A percentile compares a stretch with the other conserved stretches of the same genome.
Evolutionary conservation across 2,113 vertebrate species (phyloP).

Genomic region (Motacilla tschutschensis): DNA sequence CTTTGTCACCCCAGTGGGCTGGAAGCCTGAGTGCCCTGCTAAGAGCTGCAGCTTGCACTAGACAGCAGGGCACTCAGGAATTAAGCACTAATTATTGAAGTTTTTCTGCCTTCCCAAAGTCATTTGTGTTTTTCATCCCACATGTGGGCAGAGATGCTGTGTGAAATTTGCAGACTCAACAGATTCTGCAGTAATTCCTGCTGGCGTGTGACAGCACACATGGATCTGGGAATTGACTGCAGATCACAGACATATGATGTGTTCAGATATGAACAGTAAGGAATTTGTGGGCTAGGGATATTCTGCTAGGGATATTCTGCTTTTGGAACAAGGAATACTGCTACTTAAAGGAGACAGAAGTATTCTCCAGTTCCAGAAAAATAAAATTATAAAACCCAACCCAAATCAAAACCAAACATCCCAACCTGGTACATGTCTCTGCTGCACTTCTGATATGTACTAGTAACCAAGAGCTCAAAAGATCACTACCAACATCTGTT

Average conservation of each 20-base stretch:
- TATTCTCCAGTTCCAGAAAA: background rate
- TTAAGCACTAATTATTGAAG: background rate
- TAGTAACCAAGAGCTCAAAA: background rate
- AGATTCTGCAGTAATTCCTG: background rate
- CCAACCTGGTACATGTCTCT: background rate
- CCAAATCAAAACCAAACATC: background rate
- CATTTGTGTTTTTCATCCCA: background rate
- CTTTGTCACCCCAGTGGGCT: background rate
- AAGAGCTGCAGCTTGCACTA: background rate
- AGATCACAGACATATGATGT: background rate
- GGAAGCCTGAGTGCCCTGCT: background rate
- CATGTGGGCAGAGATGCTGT: background rate
- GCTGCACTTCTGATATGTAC: background rate
- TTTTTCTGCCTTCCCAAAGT: background rate
- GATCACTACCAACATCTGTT: background rate
- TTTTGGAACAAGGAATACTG: background rate
- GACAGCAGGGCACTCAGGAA: background rate
- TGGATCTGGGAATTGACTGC: background rate
- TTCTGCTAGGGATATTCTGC: background rate
- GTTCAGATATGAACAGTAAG: background rate
- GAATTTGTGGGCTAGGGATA: background rate
- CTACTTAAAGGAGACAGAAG: background rate
- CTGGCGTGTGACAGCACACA: background rate
- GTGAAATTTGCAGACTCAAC: background rate
- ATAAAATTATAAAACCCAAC: background rate